These are phyloP conservation scores for Clarias macrocephalus DNA, from an alignment of 2,113 vertebrate species.

Conservation along the genomic window DNA sequence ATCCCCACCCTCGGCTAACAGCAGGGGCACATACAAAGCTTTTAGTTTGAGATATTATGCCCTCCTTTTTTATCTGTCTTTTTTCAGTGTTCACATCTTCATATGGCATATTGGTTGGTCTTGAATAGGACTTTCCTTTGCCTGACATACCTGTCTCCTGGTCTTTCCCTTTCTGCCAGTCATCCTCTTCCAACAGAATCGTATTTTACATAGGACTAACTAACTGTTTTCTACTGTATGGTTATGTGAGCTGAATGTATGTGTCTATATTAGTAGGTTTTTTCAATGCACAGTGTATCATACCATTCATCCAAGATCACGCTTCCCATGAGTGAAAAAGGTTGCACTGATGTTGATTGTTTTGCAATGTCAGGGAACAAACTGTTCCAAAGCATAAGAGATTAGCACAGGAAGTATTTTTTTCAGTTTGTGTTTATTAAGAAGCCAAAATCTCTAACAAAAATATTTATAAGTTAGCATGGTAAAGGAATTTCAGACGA, in stretches of 20 bases:
- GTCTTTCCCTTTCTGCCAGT: slow-evolving; percentile 62
- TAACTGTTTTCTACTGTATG: neutral
- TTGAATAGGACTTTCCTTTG: slow-evolving; percentile 38
- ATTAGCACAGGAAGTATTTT: slow-evolving; percentile 73
- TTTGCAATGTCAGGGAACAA: slow-evolving; percentile 69
- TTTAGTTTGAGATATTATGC: slow-evolving; percentile 63
- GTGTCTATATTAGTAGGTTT: neutral
- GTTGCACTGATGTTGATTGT: slow-evolving; percentile 47
- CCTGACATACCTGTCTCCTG: slow-evolving; percentile 66
- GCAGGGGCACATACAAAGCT: slow-evolving; percentile 45
- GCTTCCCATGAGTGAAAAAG: slow-evolving; percentile 64
- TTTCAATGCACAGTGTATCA: slow-evolving; percentile 50
- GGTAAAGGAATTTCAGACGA: slow-evolving; percentile 49
- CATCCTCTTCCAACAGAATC: slow-evolving; percentile 63
- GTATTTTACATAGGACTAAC: slow-evolving; percentile 7
- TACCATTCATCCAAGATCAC: slow-evolving; percentile 66
- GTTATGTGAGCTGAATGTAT: neutral
- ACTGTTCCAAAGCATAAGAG: slow-evolving; percentile 74
- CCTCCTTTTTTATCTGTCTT: slow-evolving; percentile 24
- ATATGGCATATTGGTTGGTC: slow-evolving; percentile 27
- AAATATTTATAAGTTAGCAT: slow-evolving; percentile 68
- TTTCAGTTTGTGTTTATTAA: slow-evolving; percentile 72
- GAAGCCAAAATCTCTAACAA: slow-evolving; percentile 71
- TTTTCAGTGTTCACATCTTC: slow-evolving; percentile 44
- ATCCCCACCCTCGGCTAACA: slow-evolving; percentile 41